Evolutionary conservation across 2,113 vertebrate species (phyloP), one percentile per base, ranked within the genome.

Genomic region (Proteles cristata): DNA sequence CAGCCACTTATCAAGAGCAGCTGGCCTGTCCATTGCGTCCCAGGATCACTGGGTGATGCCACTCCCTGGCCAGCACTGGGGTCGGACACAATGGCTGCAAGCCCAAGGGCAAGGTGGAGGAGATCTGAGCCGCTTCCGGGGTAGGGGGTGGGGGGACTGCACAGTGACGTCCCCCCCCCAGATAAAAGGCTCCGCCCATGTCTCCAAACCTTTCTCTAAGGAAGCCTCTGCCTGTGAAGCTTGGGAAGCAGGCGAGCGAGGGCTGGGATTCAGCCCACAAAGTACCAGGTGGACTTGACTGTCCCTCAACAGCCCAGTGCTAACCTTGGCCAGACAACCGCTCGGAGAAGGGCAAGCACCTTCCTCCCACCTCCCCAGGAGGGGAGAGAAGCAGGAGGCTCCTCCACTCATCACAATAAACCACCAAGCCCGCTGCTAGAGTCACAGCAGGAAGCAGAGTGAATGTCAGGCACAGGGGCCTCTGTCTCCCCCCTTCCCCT

Each of bases 371-470:
- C 55, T 28, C 39, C 39, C 35, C 11, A 12, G 5, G 35, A 23
- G 1, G 35, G 55, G 53, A 73, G 4, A 80, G 50, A 58, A 55
- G 77, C 73, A 28, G 55, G 80, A 31, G 17, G 33, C 89, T n/a
- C 45, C 58, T 12, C 26, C 1, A 35, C 35, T 48, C 73, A 45
- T 87, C 93, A 93, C 96, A 45, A 88, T 45, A 93, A 97, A 88
- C 77, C 26, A 39, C 93, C 92, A n/a, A 50, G 66, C 88, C 80
- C 69, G 92, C 97, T 96, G 92, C 97, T 96, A 33, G 45, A 69
- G 65, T 66, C 14, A 0, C 10, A 0, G 0, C 66, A 55, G 89
- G 77, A 66, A 76, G 86, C 88, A 1, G 48, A 53, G 85, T 1
- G 39, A 53, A 82, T 53, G 7, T 0, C 0, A 28, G 58, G 84